These are phyloP conservation scores for Myiozetetes cayanensis DNA, from an alignment of 2,113 vertebrate species.

Conservation along the genomic window DNA sequence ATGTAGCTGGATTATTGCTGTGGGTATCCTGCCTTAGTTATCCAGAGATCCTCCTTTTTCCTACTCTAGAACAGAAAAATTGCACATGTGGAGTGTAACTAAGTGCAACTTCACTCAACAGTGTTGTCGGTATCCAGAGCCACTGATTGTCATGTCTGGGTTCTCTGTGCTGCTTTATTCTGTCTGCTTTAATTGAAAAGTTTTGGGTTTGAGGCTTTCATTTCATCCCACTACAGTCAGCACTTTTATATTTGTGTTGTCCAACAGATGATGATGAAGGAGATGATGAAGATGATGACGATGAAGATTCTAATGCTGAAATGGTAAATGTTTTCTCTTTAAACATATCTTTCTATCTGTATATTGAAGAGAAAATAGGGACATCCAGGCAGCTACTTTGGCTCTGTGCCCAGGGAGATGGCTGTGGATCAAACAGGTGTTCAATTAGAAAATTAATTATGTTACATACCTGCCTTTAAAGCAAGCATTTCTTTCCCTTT, in stretches of 20 bases:
- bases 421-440: too few species aligned
- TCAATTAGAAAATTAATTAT: too few species aligned
- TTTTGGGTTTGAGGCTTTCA: background rate
- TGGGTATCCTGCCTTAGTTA: background rate
- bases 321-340: constrained; percentile 8
- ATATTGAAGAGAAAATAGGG: background rate
- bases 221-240: background rate
- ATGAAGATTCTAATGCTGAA: background rate
- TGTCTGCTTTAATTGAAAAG: background rate
- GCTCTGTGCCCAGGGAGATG: background rate
- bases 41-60: background rate
- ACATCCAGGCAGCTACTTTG: background rate
- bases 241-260: background rate
- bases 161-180: background rate
- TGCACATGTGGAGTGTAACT: accelerated
- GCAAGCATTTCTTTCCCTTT: accelerated
- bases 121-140: accelerated
- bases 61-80: background rate
- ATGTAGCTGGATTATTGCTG: background rate
- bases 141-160: accelerated
- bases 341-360: background rate
- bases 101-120: accelerated
- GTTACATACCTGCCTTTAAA: background rate
- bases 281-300: background rate
- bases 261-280: constrained; percentile 39